Evolutionary conservation across 1,140 invertebrate genomes (phyloP), one percentile per base, ranked within the genome.

Genomic region (Brachionus asplanchnoidis): DNA sequence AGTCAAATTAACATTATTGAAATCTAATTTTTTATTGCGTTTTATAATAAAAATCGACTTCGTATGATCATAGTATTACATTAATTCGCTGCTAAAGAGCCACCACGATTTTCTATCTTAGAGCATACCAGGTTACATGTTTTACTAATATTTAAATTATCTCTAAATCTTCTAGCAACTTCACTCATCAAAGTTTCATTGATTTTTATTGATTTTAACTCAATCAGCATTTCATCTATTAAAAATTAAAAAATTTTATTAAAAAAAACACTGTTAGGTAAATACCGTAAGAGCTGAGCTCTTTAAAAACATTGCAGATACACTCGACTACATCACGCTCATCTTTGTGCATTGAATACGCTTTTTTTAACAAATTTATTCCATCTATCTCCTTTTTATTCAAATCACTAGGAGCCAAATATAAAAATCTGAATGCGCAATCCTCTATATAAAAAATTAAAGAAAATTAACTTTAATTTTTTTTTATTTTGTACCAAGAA

Each of bases 371-470:
- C 20, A 82, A 40, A 65, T 7, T 8, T 11, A 82, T 32, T 40
- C 79, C 79, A 23, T 82, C 79, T 14, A 82, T 32, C 11, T 82
- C 79, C 44, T 40, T 82, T 44, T 60, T 56, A 60, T 82, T 60
- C 8, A 12, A 32, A 12, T 65, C 79, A 40, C 42, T 60, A 5
- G 79, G 79, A 40, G 53, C 28, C 28, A 82, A 12, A 14, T 82
- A 82, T 17, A 82, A 40, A 82, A 82, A 82, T 60, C 79, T 40
- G 42, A 82, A 82, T 28, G 79, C 79, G 60, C 53, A 60, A 44
- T 82, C 50, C 79, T 82, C 79, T 73, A 65, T 65, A 8, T 28
- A 80, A 53, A 65, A 28, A 28, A 56, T 80, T 7, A 14, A 23
- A 46, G 1, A 28, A 53, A 1, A 28, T 32, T n/a, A n/a, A 9